phyloP scores from a whole-genome alignment of 2,888 invertebrate species.

The Galerucella nymphaeae region DNA sequence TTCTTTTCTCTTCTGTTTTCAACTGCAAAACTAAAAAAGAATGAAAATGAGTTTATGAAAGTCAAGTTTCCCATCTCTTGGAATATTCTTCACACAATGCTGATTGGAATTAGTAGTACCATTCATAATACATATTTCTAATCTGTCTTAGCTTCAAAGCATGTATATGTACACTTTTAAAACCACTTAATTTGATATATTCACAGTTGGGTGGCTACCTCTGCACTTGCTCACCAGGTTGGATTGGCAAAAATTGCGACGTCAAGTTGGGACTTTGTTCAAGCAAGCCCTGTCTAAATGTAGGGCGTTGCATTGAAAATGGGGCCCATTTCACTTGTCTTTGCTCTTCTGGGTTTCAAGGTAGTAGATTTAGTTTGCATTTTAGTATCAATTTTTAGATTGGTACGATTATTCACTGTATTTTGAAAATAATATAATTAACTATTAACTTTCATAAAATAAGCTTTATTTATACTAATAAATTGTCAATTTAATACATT shows the following conservation, averaged over 20 bases:
- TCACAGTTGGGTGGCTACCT: conserved; percentile 69
- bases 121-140: neutral
- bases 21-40: too few species aligned
- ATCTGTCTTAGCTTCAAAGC: neutral
- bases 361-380: conserved; percentile 57
- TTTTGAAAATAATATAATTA: neutral
- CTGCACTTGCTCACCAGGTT: conserved; percentile 79
- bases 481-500: neutral
- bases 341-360: conserved; percentile 70
- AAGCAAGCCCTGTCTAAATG: conserved; percentile 73
- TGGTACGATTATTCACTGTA: neutral
- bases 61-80: too few species aligned
- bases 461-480: conserved; percentile 1
- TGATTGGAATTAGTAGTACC: neutral
- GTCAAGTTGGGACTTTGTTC: conserved; percentile 69
- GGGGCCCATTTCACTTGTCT: conserved; percentile 69
- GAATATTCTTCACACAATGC: neutral
- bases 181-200: conserved; percentile 35
- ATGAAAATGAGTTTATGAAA: too few species aligned
- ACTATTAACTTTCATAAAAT: neutral
- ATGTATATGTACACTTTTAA: neutral
- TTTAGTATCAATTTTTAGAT: conserved; percentile 15
- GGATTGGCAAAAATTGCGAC: conserved; percentile 73
- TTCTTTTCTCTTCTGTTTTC: too few species aligned
- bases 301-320: conserved; percentile 71